Conservation (phyloP, 1,140 invertebrate genomes). For the Meloidogyne floridensis region DNA sequence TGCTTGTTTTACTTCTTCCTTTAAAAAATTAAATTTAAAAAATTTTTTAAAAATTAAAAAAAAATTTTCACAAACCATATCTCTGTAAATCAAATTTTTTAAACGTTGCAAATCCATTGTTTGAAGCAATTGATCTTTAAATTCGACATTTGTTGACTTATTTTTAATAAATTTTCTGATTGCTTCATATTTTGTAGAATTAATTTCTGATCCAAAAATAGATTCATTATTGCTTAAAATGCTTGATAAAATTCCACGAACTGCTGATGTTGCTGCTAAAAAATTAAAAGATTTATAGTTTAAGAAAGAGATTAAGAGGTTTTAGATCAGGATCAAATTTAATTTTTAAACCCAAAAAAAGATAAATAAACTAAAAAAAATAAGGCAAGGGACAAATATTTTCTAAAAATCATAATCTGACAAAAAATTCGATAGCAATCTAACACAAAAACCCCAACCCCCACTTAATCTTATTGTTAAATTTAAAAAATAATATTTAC, state of each 20-base stretch:
- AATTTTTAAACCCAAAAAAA: too few relatives aligned
- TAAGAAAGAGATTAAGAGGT: too few relatives aligned
- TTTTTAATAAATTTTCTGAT: conserved; percentile 53
- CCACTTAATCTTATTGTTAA: too few relatives aligned
- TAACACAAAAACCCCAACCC: too few relatives aligned
- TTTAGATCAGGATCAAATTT: too few relatives aligned
- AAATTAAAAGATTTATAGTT: conserved; percentile 13
- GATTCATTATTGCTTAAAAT: neutral
- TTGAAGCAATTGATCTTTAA: conserved; percentile 93
- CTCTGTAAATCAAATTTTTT: conserved; percentile 95
- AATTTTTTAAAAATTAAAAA: neutral
- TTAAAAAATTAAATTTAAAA: conserved; percentile 57
- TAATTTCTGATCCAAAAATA: conserved; percentile 46
- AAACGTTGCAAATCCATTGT: conserved; percentile 98
- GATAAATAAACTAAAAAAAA: too few relatives aligned
- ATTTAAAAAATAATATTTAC: conserved; percentile 68
- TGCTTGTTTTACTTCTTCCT: conserved; percentile 99
- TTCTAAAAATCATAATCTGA: too few relatives aligned
- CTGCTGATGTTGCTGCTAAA: conserved; percentile 58
- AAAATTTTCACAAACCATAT: conserved; percentile 79
- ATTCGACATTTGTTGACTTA: conserved; percentile 71
- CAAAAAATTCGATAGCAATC: too few relatives aligned
- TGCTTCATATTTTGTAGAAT: conserved; percentile 50
- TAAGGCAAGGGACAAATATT: too few relatives aligned
- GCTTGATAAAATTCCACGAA: conserved; percentile 48